phyloP scores from a whole-genome alignment of 2,888 invertebrate species.

The Panorpa germanica region DNA sequence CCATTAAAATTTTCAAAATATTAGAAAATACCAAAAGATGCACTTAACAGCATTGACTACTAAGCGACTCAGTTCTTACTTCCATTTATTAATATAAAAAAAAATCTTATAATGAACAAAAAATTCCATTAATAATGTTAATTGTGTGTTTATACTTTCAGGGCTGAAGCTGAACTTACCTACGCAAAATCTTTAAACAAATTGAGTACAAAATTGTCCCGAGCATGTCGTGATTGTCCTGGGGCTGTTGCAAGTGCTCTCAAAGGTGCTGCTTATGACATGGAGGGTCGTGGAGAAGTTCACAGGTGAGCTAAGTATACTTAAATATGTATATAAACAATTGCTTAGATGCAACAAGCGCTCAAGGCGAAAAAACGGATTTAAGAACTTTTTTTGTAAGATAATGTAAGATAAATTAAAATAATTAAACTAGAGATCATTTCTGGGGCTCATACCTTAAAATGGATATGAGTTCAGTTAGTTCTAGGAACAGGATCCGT shows the following conservation, averaged over 20 bases:
- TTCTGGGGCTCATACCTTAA: too few relatives aligned
- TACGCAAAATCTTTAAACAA: constrained; percentile 84
- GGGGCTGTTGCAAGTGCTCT: constrained; percentile 76
- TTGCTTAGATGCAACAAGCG: too few relatives aligned
- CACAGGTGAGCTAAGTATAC: constrained; percentile 43
- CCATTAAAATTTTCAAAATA: too few relatives aligned
- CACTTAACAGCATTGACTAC: too few relatives aligned
- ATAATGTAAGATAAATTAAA: not conserved
- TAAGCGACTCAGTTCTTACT: too few relatives aligned
- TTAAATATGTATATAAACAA: too few relatives aligned
- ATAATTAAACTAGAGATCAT: not conserved
- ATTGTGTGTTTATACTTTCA: constrained; percentile 29
- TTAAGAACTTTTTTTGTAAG: not conserved
- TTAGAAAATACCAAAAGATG: too few relatives aligned
- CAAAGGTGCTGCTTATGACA: constrained; percentile 79
- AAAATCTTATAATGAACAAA: not conserved
- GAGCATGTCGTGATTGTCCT: constrained; percentile 60
- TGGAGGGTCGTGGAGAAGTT: constrained; percentile 81
- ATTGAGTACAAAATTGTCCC: constrained; percentile 66
- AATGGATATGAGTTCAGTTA: too few relatives aligned
- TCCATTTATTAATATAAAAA: too few relatives aligned
- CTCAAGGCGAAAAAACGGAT: too few relatives aligned
- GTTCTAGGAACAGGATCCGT: not conserved
- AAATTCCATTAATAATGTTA: constrained; percentile 7
- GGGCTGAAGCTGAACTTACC: constrained; percentile 77